Conservation (phyloP, 2,888 invertebrate genomes). For the Drosophila flavopinicola region DNA sequence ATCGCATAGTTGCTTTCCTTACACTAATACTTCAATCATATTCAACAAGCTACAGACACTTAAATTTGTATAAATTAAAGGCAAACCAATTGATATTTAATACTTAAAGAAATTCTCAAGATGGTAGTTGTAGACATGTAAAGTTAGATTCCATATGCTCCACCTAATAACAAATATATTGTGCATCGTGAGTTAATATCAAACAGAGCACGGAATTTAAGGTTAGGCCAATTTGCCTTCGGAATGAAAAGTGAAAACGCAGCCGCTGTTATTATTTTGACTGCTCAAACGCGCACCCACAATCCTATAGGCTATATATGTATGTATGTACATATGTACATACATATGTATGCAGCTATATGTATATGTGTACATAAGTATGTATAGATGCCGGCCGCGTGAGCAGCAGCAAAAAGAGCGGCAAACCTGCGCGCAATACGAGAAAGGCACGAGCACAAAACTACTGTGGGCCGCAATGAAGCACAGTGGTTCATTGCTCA, state of each 20-base stretch:
- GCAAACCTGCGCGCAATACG: slow-evolving; percentile 69
- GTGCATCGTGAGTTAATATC: not conserved
- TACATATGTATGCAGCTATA: slow-evolving; percentile 15
- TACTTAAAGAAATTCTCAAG: too few relatives aligned
- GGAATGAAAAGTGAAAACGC: slow-evolving; percentile 71
- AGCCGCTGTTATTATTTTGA: slow-evolving; percentile 67
- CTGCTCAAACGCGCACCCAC: slow-evolving; percentile 48
- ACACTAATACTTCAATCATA: too few relatives aligned
- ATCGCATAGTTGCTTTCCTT: too few relatives aligned
- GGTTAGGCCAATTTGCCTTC: slow-evolving; percentile 37
- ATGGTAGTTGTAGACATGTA: not conserved
- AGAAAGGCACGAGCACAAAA: slow-evolving; percentile 42
- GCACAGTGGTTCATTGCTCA: slow-evolving; percentile 23
- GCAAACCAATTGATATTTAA: too few relatives aligned
- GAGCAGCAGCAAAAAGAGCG: slow-evolving; percentile 68
- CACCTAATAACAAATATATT: not conserved
- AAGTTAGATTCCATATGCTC: too few relatives aligned
- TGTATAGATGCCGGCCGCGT: slow-evolving; percentile 39
- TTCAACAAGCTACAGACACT: too few relatives aligned
- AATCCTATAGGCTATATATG: slow-evolving; percentile 14
- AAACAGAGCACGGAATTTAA: slow-evolving; percentile 23
- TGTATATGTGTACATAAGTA: slow-evolving; percentile 6
- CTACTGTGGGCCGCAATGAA: slow-evolving; percentile 20
- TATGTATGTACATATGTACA: slow-evolving; percentile 2
- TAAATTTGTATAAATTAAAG: too few relatives aligned